Percentiles rank a stretch among this genome's conserved stretches.
phyloP scores from a whole-genome alignment of 2,113 vertebrate species.

The Toxostoma redivivum region DNA sequence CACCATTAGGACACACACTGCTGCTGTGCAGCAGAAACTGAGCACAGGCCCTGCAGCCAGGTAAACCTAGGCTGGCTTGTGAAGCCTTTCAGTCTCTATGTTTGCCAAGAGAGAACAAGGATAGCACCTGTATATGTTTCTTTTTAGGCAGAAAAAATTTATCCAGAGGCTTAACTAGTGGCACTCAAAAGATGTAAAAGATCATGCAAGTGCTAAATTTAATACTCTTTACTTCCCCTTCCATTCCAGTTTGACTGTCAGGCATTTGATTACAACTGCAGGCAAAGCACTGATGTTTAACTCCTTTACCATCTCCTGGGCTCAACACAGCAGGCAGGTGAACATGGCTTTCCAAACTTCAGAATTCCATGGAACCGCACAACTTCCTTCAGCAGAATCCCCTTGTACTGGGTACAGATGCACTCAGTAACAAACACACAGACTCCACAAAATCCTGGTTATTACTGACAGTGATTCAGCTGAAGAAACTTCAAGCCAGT shows the following conservation, averaged over 20 bases:
- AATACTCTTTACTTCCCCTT: neutral
- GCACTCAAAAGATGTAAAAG: neutral
- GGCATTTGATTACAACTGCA: neutral
- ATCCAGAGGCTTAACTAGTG: neutral
- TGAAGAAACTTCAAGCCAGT: neutral
- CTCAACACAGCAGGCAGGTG: neutral
- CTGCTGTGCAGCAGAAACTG: neutral
- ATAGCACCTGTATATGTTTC: neutral
- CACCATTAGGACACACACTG: neutral
- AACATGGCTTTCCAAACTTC: neutral
- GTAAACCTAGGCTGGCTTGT: neutral
- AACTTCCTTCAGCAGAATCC: neutral
- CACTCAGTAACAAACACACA: neutral
- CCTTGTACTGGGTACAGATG: accelerated
- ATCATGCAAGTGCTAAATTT: neutral
- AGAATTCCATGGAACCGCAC: neutral
- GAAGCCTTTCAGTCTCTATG: neutral
- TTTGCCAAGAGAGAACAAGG: neutral
- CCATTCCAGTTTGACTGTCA: neutral
- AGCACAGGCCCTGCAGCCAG: neutral
- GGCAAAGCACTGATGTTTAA: neutral
- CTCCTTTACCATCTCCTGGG: neutral
- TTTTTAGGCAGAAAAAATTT: neutral
- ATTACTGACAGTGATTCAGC: neutral
- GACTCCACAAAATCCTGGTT: neutral